Evolutionary conservation across 2,797 vertebrate species (phyloP).

Genomic region (Saxicola maurus): DNA sequence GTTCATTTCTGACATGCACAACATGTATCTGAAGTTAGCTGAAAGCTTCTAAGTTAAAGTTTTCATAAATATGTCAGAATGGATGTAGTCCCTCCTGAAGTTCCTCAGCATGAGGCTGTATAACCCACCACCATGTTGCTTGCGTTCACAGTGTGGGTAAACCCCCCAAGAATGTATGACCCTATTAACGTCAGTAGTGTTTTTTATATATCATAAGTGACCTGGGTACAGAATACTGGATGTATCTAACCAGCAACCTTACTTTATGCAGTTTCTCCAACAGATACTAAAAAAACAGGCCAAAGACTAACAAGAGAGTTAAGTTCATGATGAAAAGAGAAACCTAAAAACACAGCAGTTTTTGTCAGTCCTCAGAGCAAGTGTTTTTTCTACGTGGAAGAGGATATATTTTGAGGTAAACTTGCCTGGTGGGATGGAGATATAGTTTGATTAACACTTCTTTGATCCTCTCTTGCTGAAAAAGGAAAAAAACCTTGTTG

Average conservation of each 20-base stretch:
- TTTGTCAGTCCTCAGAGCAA: not conserved
- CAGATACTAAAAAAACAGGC: not conserved
- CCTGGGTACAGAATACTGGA: not conserved
- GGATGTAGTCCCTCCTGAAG: not conserved
- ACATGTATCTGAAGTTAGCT: not conserved
- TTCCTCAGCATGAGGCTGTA: not conserved
- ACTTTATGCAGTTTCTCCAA: not conserved
- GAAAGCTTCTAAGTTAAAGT: not conserved
- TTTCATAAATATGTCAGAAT: not conserved
- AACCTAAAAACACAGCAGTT: not conserved
- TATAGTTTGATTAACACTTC: not conserved
- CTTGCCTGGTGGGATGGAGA: not conserved
- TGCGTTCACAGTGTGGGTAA: not conserved
- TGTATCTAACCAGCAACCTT: not conserved
- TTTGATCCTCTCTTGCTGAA: not conserved
- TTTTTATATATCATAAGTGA: not conserved
- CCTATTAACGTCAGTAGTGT: not conserved
- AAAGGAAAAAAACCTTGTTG: not conserved
- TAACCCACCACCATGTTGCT: not conserved
- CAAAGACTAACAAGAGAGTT: not conserved
- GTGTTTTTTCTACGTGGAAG: not conserved
- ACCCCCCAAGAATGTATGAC: accelerated
- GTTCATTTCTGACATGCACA: not conserved
- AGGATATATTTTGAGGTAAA: not conserved
- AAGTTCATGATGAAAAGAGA: not conserved